Evolutionary conservation across 2,888 invertebrate species (phyloP).

Genomic region (Coelopa pilipes): DNA sequence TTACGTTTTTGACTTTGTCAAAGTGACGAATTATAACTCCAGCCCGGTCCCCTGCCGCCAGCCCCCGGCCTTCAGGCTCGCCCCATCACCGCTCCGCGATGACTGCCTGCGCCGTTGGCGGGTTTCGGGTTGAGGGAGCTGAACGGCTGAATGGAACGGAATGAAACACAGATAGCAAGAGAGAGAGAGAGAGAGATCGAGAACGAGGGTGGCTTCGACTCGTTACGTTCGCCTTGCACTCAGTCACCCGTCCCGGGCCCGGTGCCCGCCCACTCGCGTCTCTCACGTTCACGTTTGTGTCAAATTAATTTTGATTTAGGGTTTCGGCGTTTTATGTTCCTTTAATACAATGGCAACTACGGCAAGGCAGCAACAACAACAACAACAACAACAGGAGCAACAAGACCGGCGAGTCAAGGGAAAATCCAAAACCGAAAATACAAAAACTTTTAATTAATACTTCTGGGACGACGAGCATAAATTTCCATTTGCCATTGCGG

Average conservation of each 20-base stretch:
- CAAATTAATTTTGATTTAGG: conserved; percentile 36
- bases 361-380: too few relatives aligned
- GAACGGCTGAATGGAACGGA: not conserved
- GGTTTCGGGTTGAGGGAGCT: not conserved
- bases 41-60: not conserved
- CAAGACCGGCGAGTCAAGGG: too few relatives aligned
- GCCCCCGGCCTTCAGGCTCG: too few relatives aligned
- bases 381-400: too few relatives aligned
- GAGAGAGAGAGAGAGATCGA: too few relatives aligned
- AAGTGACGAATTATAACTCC: conserved; percentile 29
- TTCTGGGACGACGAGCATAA: conserved; percentile 25
- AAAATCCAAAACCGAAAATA: not conserved
- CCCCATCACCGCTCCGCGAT: not conserved
- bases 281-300: conserved; percentile 24
- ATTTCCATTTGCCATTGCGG: not conserved
- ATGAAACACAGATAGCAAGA: too few relatives aligned
- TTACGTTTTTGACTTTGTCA: conserved; percentile 23
- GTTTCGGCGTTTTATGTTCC: conserved; percentile 25
- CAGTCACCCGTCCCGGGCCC: too few relatives aligned
- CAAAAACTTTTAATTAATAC: conserved; percentile 34
- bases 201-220: not conserved
- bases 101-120: not conserved
- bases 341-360: not conserved
- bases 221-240: conserved; percentile 2
- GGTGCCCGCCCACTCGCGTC: too few relatives aligned